These are phyloP conservation scores for Elysia crispata DNA, from an alignment of 2,888 invertebrate genomes.

Conservation along the genomic window DNA sequence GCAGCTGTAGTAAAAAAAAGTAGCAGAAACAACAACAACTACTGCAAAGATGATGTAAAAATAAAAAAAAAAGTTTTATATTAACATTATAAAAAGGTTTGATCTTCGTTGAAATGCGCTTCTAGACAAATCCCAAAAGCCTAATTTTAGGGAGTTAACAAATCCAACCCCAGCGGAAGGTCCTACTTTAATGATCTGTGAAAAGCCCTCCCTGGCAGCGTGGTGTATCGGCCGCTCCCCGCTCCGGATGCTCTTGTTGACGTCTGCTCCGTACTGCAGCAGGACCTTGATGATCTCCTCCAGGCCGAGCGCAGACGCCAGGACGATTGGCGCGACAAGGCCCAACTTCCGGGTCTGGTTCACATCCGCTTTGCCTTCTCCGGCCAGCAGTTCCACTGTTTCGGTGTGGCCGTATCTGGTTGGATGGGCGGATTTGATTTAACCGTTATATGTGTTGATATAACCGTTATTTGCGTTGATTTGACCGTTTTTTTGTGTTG, in stretches of 20 bases:
- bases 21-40: no score
- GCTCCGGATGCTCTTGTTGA: conserved; percentile 68
- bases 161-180: background rate
- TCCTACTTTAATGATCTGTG: conserved; percentile 9
- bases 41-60: no score
- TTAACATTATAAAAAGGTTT: no score
- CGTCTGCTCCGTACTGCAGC: conserved; percentile 60
- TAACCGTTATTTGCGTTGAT: no score
- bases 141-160: no score
- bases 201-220: conserved; percentile 75
- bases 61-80: no score
- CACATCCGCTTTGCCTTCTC: conserved; percentile 68
- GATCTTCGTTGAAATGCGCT: no score
- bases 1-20: no score
- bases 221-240: conserved; percentile 75
- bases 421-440: no score
- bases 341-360: conserved; percentile 71
- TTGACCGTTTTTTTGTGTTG: no score
- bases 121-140: no score
- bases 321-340: conserved; percentile 71
- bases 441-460: no score
- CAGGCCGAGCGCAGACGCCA: conserved; percentile 73
- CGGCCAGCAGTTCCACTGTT: conserved; percentile 64
- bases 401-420: conserved; percentile 67
- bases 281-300: conserved; percentile 56